Evolutionary conservation across 2,888 invertebrate genomes (phyloP), one percentile per base, ranked within the genome.

Genomic region (Nephrocerus scutellatus): DNA sequence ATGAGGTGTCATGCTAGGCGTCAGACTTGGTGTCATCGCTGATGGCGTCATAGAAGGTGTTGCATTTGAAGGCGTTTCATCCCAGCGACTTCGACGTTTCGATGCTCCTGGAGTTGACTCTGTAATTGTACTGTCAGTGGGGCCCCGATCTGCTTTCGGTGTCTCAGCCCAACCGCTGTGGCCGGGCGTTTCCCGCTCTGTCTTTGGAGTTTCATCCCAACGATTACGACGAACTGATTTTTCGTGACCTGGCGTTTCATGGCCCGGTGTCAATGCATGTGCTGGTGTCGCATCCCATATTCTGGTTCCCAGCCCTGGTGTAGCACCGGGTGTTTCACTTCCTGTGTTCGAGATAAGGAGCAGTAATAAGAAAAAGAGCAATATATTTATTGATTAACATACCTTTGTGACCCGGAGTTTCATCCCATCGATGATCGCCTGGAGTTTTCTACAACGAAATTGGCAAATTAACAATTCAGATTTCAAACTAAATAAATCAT

Each of bases 91-190:
- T 38, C 95, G 79, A 1, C 98, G 77, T 68, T 98, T 98, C 36
- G 92, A 90, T 2, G 89, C 84, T 21, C 91, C 88, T 0, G 95
- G 93, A 0, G 95, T 95, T 0, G 95, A 91, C 67, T 93, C 93
- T 57, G 91, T 83, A 35, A 87, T 85, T 9, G 79, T 74, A 54
- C 74, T 75, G 29, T 75, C 73, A 9, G 79, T 81, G 2, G 78
- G 77, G 4, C 83, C 82, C 38, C 96, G 79, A 64, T 96, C 95
- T 0, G 95, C 91, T 45, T 92, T 82, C 0, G 98, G 98, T 0
- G 98, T 99, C 71, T 98, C 98, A 12, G 97, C 97, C 98, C 98
- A 98, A 2, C 97, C 97, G 61, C 92, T 90, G 66, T 96, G 91
- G 0, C 92, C 95, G 0, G 96, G 95, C 1, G 96, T 96, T 73